Base-by-base conservation (phyloP, 1,140 invertebrate species). In the Himalopsyche phryganea region DNA sequence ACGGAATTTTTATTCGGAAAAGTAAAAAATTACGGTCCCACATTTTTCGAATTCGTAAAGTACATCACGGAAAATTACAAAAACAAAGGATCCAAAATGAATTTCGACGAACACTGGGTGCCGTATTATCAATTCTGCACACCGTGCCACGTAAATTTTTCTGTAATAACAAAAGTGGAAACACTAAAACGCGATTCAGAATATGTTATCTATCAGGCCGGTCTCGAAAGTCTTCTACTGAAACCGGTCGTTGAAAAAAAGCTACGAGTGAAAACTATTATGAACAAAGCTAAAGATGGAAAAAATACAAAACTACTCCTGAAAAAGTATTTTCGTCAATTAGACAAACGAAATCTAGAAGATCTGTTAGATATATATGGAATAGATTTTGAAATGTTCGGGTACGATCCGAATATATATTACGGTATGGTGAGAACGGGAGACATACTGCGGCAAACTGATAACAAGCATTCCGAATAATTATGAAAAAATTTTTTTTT, bases 91-190 rank as follows among this genome's bases (percentile, higher is more conserved):
- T 70, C 65, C 44, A 64, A 60, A 3, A 62, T 70, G 14, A 73
- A 67, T 19, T 85, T 81, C 58, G 83, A 87, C 60, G 85, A 86
- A 64, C 89, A 91, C 67, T 91, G 88, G 88, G 81, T 84, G 14
- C 86, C 86, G 0, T 84, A 85, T 55, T 83, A 87, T 65, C 75
- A 83, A 56, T 84, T 86, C 61, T 91, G 89, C 61, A 85, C 86
- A 9, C 88, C 89, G 0, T 91, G 89, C 71, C 76, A 82, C 5
- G 72, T 90, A 0, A 80, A 87, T 47, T 91, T 81, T 56, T 81
- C 69, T 38, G 76, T 83, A 1, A 78, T 83, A 17, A 79, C 78
- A 3, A 83, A 89, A 71, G 85, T 87, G 59, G 87, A 90, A 71
- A 88, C 85, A 0, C 73, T 89, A 32, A 70, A 81, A 6, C 72